Evolutionary conservation across 2,888 invertebrate genomes (phyloP), one percentile per base, ranked within the genome.

Genomic region (Parascotia fuliginaria): DNA sequence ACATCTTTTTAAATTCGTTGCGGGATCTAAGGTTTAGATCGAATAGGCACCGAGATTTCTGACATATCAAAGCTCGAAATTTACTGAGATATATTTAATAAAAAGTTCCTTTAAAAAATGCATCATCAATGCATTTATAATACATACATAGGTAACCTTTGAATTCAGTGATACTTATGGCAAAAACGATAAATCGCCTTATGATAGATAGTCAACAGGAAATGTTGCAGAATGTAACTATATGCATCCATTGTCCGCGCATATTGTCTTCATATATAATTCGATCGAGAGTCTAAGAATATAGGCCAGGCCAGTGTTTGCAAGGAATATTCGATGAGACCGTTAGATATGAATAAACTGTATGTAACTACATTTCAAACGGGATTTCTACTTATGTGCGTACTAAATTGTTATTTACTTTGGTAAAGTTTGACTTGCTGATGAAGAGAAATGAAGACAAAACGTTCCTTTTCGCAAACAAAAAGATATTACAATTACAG

Each of bases 271-370:
- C 7, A 31, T 7, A 13, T 7, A 29, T 4, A n/a, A 41, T 41
- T 16, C 9, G 16, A 29, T 13, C 9, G 29, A 16, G 19, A 14
- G 12, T 45, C 19, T 22, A 28, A 24, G 15, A 13, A 39, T 42
- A 49, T 49, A 55, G 3, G 5, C 5, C 55, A 51, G 49, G 38
- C n/a, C 40, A 51, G n/a, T 9, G 29, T 36, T 38, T 36, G 28
- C 12, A 38, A n/a, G 27, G 39, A 54, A 55, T 58, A 54, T 47
- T 57, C 15, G 34, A 61, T 45, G 28, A 46, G 49, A 46, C 61
- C 51, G 58, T 56, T 61, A 58, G 42, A 41, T 38, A 36, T 53
- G 45, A 55, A 64, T 64, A 55, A 39, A 33, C 29, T 43, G 46
- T 42, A 36, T 40, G 43, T 40, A 36, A 36, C 19, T 36, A 47